Base-by-base conservation (phyloP, 2,797 vertebrate genomes). In the Enteromius fasciolatus region DNA sequence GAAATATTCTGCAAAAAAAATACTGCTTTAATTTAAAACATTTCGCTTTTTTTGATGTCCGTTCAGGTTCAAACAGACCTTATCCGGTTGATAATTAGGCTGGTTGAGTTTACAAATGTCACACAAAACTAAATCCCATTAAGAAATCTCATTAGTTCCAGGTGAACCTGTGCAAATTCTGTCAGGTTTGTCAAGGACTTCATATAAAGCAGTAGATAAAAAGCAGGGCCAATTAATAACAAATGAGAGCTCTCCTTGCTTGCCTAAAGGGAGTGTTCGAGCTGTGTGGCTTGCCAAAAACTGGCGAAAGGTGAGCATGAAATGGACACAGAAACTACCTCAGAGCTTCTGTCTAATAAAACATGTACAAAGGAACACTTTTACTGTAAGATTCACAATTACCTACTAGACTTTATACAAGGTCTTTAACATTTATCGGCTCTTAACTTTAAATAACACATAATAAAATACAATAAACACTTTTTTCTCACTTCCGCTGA, bases 21-120 rank as follows among this genome's bases (percentile, higher is more conserved):
- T 8, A 31, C 17, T 17, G 17, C 23, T 57, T 44, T 39, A 59
- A 59, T 46, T 59, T 33, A 33, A 23, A 80, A 48, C 39, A 3
- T 33, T 25, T 54, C 18, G 5, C 46, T 48, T 18, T 15, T 73
- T 44, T 70, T 63, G 48, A 41, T 86, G 83, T 66, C 66, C 12
- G 77, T 85, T 73, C 64, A 3, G 57, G 36, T 50, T 66, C 50
- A 78, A 11, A 87, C 59, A 5, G 31, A 72, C 76, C n/a, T 68
- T 72, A 39, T 61, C 46, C 50, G 68, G 20, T 72, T 70, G 52
- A 66, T 5, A 77, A 80, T 80, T 64, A 72, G 31, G 67, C 72
- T 46, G 70, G 64, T 28, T 69, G 69, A 81, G 69, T 41, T 74
- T 76, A 84, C 63, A 75, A 75, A 76, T 76, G 78, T 61, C 83